Evolutionary conservation across 2,888 invertebrate genomes (phyloP).

Genomic region (Drosophila nr. perissopoda): DNA sequence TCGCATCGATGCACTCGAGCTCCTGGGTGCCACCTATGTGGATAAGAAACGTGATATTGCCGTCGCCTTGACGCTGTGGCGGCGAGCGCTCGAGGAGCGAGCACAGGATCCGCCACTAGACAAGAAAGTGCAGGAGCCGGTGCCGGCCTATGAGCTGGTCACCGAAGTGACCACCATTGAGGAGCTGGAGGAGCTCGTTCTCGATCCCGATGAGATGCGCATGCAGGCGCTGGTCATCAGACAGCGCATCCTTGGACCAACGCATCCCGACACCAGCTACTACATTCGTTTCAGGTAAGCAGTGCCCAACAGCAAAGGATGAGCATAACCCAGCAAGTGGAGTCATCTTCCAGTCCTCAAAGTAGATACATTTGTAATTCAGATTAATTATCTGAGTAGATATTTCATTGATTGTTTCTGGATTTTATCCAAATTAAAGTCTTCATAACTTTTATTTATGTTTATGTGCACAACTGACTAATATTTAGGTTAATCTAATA

Average conservation of each 20-base stretch:
- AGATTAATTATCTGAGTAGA: background rate
- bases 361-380: background rate
- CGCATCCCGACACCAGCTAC: slow-evolving; percentile 98
- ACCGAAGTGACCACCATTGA: slow-evolving; percentile 92
- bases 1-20: slow-evolving; percentile 94
- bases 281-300: slow-evolving; percentile 92
- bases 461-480: background rate
- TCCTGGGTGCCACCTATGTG: slow-evolving; percentile 97
- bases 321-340: background rate
- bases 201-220: slow-evolving; percentile 97
- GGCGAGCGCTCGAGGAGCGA: slow-evolving; percentile 94
- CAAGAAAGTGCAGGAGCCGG: slow-evolving; percentile 90
- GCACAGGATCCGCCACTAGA: slow-evolving; percentile 89
- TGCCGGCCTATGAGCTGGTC: slow-evolving; percentile 95
- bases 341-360: background rate
- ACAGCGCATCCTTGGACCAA: slow-evolving; percentile 95
- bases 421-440: background rate
- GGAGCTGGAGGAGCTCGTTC: slow-evolving; percentile 93
- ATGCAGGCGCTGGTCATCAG: slow-evolving; percentile 97
- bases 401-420: background rate
- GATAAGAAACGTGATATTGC: slow-evolving; percentile 98
- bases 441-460: background rate
- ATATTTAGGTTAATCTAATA: background rate
- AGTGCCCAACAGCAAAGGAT: background rate
- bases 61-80: slow-evolving; percentile 95